These are phyloP conservation scores for Thaleichthys pacificus DNA, from an alignment of 2,797 vertebrate genomes.

Conservation along the genomic window DNA sequence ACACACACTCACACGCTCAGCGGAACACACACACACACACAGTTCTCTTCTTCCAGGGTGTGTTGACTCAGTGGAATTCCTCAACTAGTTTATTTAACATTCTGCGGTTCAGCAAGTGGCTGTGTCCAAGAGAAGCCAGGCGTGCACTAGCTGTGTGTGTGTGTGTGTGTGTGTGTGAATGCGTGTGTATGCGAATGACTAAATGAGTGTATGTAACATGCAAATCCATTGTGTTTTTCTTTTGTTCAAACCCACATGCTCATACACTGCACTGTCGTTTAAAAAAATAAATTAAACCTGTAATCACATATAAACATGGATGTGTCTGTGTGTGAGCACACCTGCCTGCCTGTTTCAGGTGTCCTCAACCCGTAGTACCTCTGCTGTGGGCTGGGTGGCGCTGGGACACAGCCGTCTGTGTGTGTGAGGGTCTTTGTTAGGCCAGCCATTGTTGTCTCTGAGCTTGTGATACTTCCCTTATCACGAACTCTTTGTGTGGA, in stretches of 20 bases:
- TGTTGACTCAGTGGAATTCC: slow-evolving; percentile 60
- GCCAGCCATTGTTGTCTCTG: slow-evolving; percentile 34
- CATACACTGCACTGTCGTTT: too few relatives aligned
- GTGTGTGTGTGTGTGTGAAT: not conserved
- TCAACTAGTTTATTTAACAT: slow-evolving; percentile 60
- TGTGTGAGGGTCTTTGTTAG: slow-evolving; percentile 39
- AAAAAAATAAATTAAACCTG: too few relatives aligned
- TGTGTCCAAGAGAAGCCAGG: slow-evolving; percentile 44
- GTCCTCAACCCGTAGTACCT: slow-evolving; percentile 20
- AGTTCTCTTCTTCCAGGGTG: slow-evolving; percentile 24
- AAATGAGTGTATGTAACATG: not conserved
- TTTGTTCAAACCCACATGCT: not conserved
- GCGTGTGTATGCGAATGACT: not conserved
- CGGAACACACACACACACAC: slow-evolving; percentile 6
- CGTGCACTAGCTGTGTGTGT: slow-evolving; percentile 22
- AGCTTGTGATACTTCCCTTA: not conserved
- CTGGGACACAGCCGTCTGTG: slow-evolving; percentile 47
- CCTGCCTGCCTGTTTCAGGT: not conserved
- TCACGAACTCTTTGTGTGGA: too few relatives aligned
- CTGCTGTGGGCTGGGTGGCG: slow-evolving; percentile 53
- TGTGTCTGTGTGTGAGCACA: not conserved
- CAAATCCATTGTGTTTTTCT: not conserved
- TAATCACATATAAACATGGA: not conserved
- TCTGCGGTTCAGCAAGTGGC: slow-evolving; percentile 53
- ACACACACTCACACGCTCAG: slow-evolving; percentile 12